Evolutionary conservation across 1,140 invertebrate genomes (phyloP).

Genomic region (Mamestra configurata): DNA sequence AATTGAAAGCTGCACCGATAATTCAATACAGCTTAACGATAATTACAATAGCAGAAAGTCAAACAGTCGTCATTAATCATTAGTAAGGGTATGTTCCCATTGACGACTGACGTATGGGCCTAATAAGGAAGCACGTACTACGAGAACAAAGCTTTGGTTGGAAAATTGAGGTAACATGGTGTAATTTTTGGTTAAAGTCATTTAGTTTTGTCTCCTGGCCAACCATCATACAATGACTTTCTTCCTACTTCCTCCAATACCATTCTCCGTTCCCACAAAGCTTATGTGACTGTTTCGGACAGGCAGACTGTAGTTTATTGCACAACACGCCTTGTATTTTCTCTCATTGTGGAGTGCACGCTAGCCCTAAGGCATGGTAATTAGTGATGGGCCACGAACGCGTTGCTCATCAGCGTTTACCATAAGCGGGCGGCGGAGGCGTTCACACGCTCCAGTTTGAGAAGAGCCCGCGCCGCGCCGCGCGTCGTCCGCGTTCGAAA

Average conservation of each 20-base stretch:
- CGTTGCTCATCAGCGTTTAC: slow-evolving; percentile 45
- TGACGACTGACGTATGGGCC: not conserved
- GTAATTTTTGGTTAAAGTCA: too few species aligned
- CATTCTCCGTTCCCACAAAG: slow-evolving; percentile 5
- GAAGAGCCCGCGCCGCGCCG: slow-evolving; percentile 29
- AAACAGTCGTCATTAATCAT: not conserved
- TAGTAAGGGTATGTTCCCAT: slow-evolving; percentile 3
- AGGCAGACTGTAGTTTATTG: slow-evolving; percentile 15
- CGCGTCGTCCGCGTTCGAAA: slow-evolving; percentile 44
- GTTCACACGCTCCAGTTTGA: slow-evolving; percentile 60
- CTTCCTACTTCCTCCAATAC: not conserved
- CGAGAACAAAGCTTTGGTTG: too few species aligned
- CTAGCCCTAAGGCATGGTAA: slow-evolving; percentile 45
- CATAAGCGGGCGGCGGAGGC: slow-evolving; percentile 50
- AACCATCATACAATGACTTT: not conserved
- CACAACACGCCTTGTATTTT: slow-evolving; percentile 25
- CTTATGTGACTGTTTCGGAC: slow-evolving; percentile 14
- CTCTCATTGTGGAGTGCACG: slow-evolving; percentile 26
- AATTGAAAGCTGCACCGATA: not conserved
- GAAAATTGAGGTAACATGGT: too few species aligned
- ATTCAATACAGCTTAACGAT: not conserved
- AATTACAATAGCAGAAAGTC: slow-evolving; percentile 25
- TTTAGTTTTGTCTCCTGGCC: too few species aligned
- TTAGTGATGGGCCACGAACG: slow-evolving; percentile 48
- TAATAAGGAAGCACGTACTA: not conserved